A percentile compares a stretch with the other conserved stretches of the same genome.
Evolutionary conservation across 2,797 vertebrate species (phyloP).

Genomic region (Acanthurus tractus): DNA sequence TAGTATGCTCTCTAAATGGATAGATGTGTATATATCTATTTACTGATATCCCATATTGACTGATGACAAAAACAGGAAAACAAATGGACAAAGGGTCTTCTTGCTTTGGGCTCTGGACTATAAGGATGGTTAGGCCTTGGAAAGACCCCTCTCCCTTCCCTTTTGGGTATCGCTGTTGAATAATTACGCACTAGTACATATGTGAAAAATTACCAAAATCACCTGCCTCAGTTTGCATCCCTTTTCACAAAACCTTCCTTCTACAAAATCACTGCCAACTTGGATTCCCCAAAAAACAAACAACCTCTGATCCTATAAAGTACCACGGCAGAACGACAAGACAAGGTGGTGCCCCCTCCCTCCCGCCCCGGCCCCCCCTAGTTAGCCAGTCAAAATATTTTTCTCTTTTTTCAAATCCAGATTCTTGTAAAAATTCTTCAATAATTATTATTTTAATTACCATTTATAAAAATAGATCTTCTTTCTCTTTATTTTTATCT

Average conservation of each 20-base stretch:
- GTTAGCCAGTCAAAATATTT: slow-evolving; percentile 99
- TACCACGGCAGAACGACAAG: slow-evolving; percentile 99
- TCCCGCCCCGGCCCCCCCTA: slow-evolving; percentile 90
- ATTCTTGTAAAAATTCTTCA: slow-evolving; percentile 99
- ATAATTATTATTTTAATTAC: slow-evolving; percentile 91
- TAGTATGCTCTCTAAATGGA: slow-evolving; percentile 87
- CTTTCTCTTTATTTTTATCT: slow-evolving; percentile 96
- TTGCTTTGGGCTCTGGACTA: slow-evolving; percentile 99
- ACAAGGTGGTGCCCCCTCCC: slow-evolving; percentile 96
- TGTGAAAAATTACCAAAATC: slow-evolving; percentile 99
- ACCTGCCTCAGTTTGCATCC: slow-evolving; percentile 94
- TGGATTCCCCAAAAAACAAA: slow-evolving; percentile 95
- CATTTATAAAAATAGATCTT: slow-evolving; percentile 99
- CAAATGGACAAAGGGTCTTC: slow-evolving; percentile 97
- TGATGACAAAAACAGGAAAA: slow-evolving; percentile 96
- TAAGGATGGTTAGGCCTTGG: slow-evolving; percentile 95
- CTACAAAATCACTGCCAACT: slow-evolving; percentile 99
- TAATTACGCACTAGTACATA: slow-evolving; percentile 95
- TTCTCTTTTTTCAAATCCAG: slow-evolving; percentile 99
- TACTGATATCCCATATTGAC: slow-evolving; percentile 96
- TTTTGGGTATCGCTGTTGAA: slow-evolving; percentile 94
- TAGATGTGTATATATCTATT: slow-evolving; percentile 90
- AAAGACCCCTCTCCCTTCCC: slow-evolving; percentile 96
- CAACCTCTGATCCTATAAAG: slow-evolving; percentile 99
- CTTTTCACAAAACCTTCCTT: slow-evolving; percentile 93